Percentiles rank a stretch among this genome's conserved stretches.
Evolutionary conservation across 2,113 vertebrate genomes (phyloP).

Genomic region (Montifringilla adamsi): DNA sequence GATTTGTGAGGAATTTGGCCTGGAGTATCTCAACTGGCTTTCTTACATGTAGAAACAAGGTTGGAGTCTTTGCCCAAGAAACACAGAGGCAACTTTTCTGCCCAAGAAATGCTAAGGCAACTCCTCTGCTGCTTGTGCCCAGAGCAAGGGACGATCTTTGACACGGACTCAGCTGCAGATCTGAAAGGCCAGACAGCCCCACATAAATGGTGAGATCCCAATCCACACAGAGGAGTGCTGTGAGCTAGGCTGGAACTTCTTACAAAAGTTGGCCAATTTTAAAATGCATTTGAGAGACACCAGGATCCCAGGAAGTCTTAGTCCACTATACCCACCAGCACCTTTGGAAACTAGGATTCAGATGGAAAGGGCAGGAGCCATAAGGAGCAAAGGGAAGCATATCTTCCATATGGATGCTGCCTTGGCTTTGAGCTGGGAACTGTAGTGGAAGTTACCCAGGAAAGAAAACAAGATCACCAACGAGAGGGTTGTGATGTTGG

Average conservation of each 20-base stretch:
- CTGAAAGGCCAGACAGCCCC: not conserved
- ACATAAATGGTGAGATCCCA: not conserved
- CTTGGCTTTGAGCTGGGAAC: not conserved
- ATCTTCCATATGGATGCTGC: not conserved
- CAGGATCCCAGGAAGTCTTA: not conserved
- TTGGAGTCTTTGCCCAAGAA: not conserved
- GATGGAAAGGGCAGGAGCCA: not conserved
- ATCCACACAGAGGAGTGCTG: not conserved
- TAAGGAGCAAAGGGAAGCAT: not conserved
- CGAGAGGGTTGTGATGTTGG: not conserved
- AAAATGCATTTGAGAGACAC: not conserved
- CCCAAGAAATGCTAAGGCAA: not conserved
- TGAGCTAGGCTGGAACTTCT: not conserved
- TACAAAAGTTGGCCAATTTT: not conserved
- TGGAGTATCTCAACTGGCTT: not conserved
- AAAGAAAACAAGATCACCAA: not conserved
- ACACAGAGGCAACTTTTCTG: not conserved
- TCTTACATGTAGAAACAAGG: not conserved
- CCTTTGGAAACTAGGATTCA: not conserved
- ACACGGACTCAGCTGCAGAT: not conserved
- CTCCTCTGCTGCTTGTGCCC: not conserved
- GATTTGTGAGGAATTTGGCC: not conserved
- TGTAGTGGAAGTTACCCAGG: not conserved
- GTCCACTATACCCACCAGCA: not conserved
- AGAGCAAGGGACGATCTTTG: not conserved